Conservation (phyloP, 2,888 invertebrate species). For the Aleiodes testaceus region DNA sequence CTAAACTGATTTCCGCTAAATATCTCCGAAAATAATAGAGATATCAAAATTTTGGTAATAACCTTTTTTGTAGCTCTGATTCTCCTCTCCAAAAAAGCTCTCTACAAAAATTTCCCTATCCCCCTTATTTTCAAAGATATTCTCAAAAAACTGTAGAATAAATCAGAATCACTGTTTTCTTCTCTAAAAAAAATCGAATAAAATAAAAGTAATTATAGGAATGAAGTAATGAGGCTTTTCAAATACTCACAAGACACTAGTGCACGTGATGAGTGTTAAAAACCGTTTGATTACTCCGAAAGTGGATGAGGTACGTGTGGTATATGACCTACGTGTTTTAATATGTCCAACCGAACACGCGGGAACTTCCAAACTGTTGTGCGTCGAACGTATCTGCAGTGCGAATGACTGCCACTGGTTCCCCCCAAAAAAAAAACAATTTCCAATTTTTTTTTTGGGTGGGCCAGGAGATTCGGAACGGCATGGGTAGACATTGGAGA, state of each 20-base stretch:
- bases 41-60: background rate
- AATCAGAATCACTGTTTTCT: background rate
- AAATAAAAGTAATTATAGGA: no score
- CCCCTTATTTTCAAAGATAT: no score
- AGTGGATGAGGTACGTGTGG: constrained; percentile 31
- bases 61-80: no score
- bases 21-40: background rate
- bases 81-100: no score
- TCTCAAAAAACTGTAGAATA: background rate
- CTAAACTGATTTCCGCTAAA: no score
- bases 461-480: constrained; percentile 15
- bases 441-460: constrained; percentile 9
- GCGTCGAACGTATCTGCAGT: constrained; percentile 11
- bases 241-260: constrained; percentile 29
- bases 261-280: constrained; percentile 33
- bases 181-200: no score
- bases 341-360: constrained; percentile 18
- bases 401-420: constrained; percentile 15
- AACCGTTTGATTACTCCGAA: constrained; percentile 12
- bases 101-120: no score
- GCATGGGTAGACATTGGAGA: no score
- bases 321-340: background rate
- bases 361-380: constrained; percentile 39
- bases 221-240: background rate
- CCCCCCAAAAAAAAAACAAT: constrained; percentile 13